phyloP scores from a whole-genome alignment of 2,888 invertebrate genomes.

The Sympetrum striolatum region DNA sequence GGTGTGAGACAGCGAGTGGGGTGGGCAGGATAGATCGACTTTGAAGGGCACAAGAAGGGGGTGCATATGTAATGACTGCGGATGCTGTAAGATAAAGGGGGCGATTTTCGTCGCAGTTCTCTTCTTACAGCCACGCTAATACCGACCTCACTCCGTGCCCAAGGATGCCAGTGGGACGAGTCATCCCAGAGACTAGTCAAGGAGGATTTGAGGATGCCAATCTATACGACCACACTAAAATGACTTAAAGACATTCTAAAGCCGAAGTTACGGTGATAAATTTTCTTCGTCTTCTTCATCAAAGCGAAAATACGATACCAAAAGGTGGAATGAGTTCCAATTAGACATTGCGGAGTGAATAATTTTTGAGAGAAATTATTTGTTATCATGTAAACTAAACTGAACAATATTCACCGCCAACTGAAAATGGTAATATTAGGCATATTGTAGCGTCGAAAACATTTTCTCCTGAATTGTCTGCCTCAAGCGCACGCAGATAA shows the following conservation, averaged over 20 bases:
- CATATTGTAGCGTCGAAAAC: too few species aligned
- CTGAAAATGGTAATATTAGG: too few species aligned
- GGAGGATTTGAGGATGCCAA: neutral
- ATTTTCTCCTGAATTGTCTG: too few species aligned
- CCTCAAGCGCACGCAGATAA: too few species aligned
- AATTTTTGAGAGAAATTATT: too few species aligned
- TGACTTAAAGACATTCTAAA: neutral
- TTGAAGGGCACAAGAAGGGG: slow-evolving; percentile 37
- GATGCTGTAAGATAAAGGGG: slow-evolving; percentile 25
- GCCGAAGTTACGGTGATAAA: neutral
- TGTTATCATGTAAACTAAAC: too few species aligned
- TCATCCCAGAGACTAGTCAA: neutral
- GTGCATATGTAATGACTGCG: slow-evolving; percentile 37
- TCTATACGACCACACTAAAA: neutral
- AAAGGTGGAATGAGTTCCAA: too few species aligned
- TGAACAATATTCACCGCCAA: too few species aligned
- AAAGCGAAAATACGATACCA: too few species aligned
- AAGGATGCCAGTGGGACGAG: neutral
- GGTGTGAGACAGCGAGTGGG: neutral
- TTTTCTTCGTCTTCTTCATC: neutral
- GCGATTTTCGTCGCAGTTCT: slow-evolving; percentile 1
- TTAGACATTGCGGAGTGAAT: too few species aligned
- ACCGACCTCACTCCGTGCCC: neutral
- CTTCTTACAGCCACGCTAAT: slow-evolving; percentile 2
- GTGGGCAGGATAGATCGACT: neutral